Evolutionary conservation across 2,797 vertebrate species (phyloP).

Genomic region (Caiman crocodilus): DNA sequence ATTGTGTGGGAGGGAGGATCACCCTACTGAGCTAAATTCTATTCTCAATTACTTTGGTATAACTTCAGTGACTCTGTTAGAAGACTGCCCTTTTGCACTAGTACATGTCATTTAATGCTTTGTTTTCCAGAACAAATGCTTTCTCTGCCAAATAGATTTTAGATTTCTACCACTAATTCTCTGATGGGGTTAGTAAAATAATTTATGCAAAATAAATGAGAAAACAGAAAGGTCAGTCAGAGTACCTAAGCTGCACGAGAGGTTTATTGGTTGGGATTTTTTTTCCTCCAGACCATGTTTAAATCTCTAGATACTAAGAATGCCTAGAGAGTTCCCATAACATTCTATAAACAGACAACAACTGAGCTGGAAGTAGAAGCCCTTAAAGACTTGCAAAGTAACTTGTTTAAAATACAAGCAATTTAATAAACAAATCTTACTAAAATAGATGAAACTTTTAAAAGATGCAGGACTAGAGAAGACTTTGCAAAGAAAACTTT

Average conservation of each 20-base stretch:
- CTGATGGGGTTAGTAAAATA: conserved; percentile 61
- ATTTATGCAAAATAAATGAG: conserved; percentile 77
- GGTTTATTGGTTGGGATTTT: conserved; percentile 19
- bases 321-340: conserved; percentile 36
- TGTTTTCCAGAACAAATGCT: not conserved
- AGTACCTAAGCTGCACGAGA: conserved; percentile 35
- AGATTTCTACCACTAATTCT: conserved; percentile 40
- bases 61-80: not conserved
- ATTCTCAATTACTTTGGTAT: not conserved
- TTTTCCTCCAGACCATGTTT: conserved; percentile 23
- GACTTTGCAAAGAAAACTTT: not conserved
- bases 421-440: conserved; percentile 22
- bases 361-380: conserved; percentile 33
- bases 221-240: conserved; percentile 67
- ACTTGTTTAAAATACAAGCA: conserved; percentile 36
- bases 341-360: conserved; percentile 53
- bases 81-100: not conserved
- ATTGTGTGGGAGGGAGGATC: not conserved
- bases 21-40: not conserved
- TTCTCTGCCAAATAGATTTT: not conserved
- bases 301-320: conserved; percentile 56
- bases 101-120: accelerated
- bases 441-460: conserved; percentile 12
- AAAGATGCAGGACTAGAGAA: not conserved
- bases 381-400: conserved; percentile 33